Evolutionary conservation across 2,797 vertebrate genomes (phyloP).

Genomic region (Scolopax bukidnonensis): DNA sequence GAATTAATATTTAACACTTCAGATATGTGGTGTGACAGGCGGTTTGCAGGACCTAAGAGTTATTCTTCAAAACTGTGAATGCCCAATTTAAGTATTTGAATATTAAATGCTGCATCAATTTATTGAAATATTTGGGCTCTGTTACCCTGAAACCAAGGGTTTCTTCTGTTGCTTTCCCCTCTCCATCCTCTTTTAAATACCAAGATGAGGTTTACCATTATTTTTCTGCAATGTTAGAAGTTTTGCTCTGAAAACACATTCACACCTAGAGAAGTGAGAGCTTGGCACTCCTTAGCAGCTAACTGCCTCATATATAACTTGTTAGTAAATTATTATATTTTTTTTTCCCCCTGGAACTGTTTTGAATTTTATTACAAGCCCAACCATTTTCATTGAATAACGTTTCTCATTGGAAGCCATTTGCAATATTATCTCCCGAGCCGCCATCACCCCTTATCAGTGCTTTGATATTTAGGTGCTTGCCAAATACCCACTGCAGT

Average conservation of each 20-base stretch:
- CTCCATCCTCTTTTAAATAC: background rate
- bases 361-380: background rate
- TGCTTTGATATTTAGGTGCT: background rate
- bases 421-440: background rate
- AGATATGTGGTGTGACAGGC: background rate
- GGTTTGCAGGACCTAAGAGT: background rate
- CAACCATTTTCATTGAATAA: background rate
- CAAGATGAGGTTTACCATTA: background rate
- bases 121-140: background rate
- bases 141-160: background rate
- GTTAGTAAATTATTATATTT: background rate
- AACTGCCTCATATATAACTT: background rate
- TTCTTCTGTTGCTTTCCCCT: background rate
- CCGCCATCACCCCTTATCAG: background rate
- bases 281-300: background rate
- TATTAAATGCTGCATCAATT: background rate
- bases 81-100: background rate
- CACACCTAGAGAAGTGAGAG: background rate
- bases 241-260: background rate
- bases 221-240: background rate
- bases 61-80: background rate
- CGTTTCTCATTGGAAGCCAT: background rate
- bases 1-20: background rate
- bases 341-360: background rate
- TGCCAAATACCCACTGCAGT: background rate